phyloP scores from a whole-genome alignment of 1,140 invertebrate genomes.

The Akabosia matsudoensis region DNA sequence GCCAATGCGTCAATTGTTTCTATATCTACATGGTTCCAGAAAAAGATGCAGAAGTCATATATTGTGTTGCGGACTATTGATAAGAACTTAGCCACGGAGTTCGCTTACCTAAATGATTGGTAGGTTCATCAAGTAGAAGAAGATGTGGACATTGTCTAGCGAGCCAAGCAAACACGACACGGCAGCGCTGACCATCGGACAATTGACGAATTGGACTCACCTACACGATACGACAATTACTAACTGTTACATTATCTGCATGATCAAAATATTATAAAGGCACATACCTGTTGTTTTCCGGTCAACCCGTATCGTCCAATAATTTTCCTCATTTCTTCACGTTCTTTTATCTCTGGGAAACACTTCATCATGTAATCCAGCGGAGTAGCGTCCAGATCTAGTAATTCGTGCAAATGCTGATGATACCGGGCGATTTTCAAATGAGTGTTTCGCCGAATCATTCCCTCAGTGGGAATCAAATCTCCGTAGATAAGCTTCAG shows the following conservation, averaged over 20 bases:
- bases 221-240: constrained; percentile 58
- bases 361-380: constrained; percentile 97
- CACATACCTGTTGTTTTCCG: constrained; percentile 83
- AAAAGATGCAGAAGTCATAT: neutral
- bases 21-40: constrained; percentile 91
- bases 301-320: constrained; percentile 96
- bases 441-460: constrained; percentile 97
- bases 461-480: constrained; percentile 88
- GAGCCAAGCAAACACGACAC: constrained; percentile 94
- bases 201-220: constrained; percentile 95
- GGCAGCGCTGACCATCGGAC: constrained; percentile 96
- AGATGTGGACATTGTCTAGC: constrained; percentile 91
- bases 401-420: constrained; percentile 94
- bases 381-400: constrained; percentile 91
- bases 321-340: constrained; percentile 98
- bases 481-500: constrained; percentile 94
- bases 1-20: constrained; percentile 98
- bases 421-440: constrained; percentile 96
- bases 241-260: too few relatives aligned
- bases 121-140: constrained; percentile 62
- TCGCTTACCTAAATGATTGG: constrained; percentile 37
- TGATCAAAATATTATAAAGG: neutral
- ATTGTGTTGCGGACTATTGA: neutral
- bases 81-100: neutral
- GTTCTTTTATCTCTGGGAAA: constrained; percentile 96